Evolutionary conservation across 1,140 invertebrate genomes (phyloP).

Genomic region (Cydia fagiglandana): DNA sequence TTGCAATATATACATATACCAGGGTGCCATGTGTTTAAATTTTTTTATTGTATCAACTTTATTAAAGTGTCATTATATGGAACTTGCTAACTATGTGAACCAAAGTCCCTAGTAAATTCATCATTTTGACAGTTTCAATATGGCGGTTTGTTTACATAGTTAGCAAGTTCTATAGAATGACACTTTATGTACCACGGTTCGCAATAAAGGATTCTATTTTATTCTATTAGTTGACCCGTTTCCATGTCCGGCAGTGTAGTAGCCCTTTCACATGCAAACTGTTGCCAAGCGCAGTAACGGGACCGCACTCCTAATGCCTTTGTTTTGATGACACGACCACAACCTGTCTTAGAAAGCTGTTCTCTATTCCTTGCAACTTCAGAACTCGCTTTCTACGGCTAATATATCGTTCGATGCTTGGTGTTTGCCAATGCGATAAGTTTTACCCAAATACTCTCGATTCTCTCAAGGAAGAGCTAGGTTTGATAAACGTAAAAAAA

Average conservation of each 20-base stretch:
- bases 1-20: too few species aligned
- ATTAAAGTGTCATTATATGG: too few species aligned
- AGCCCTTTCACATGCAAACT: conserved; percentile 2
- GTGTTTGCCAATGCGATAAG: not conserved
- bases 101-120: too few species aligned
- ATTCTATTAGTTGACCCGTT: not conserved
- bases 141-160: too few species aligned
- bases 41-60: too few species aligned
- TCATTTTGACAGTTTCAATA: too few species aligned
- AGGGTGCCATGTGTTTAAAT: too few species aligned
- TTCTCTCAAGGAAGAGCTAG: not conserved
- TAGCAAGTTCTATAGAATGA: too few species aligned
- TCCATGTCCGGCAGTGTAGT: not conserved
- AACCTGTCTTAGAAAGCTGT: conserved; percentile 18
- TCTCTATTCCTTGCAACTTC: conserved; percentile 3
- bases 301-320: conserved; percentile 8
- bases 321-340: not conserved
- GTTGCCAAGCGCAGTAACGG: conserved; percentile 6
- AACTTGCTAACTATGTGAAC: too few species aligned
- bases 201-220: too few species aligned
- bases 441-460: not conserved
- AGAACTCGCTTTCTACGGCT: not conserved
- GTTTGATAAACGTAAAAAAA: not conserved
- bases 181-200: too few species aligned
- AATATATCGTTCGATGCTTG: not conserved